A percentile compares a stretch with the other conserved stretches of the same genome.
Evolutionary conservation across 2,113 vertebrate species (phyloP).

Genomic region (Pelusios castaneus): DNA sequence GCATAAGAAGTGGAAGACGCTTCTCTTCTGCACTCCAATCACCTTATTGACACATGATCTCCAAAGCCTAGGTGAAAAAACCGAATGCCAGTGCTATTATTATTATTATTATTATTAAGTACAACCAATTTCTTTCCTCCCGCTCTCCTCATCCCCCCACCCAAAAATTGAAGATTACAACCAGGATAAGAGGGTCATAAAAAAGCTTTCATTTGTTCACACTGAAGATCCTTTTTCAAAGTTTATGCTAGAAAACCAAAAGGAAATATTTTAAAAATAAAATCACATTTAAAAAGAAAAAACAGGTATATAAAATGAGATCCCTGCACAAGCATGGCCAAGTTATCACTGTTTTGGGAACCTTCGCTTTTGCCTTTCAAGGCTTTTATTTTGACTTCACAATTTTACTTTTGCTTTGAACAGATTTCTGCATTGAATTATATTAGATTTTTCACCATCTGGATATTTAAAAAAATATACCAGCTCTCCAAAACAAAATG

Average conservation of each 20-base stretch:
- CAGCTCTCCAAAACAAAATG: background rate
- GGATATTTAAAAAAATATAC: background rate
- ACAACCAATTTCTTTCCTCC: background rate
- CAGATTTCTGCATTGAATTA: background rate
- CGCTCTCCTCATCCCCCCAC: background rate
- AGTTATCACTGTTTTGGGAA: background rate
- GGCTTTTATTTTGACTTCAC: background rate
- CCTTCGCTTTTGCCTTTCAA: background rate
- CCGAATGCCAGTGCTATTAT: background rate
- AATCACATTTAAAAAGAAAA: background rate
- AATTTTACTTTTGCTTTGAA: background rate
- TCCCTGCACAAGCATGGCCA: background rate
- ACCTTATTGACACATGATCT: conserved; percentile 7
- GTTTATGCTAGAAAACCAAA: background rate
- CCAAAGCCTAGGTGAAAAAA: conserved; percentile 10
- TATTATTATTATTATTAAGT: background rate
- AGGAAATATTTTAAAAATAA: background rate
- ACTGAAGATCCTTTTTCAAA: background rate
- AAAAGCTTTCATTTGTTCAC: background rate
- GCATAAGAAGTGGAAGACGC: background rate
- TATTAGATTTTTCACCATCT: background rate
- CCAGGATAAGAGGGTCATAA: background rate
- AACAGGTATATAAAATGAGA: background rate
- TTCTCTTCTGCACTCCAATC: background rate
- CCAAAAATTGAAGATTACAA: background rate